These are phyloP conservation scores for Glyphotaelius pellucidus DNA, from an alignment of 2,888 invertebrate genomes.

Conservation along the genomic window DNA sequence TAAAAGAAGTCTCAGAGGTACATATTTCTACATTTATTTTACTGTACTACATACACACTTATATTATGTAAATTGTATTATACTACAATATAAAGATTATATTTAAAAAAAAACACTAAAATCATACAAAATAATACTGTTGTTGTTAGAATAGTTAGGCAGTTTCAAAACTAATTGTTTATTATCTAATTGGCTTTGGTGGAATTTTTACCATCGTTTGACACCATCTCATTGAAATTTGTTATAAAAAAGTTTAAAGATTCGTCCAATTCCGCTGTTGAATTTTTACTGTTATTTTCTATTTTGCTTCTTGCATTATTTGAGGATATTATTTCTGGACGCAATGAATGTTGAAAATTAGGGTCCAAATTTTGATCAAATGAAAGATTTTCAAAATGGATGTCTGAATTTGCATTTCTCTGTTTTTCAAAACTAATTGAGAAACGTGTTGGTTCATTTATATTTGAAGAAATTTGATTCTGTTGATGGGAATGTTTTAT, in stretches of 20 bases:
- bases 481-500: neutral
- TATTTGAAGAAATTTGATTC: too few relatives aligned
- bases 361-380: neutral
- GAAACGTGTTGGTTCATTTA: neutral
- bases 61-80: neutral
- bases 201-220: neutral
- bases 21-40: slow-evolving; percentile 2
- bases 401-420: neutral
- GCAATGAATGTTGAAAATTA: neutral
- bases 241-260: slow-evolving; percentile 4
- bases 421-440: neutral
- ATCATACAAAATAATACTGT: neutral
- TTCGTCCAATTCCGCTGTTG: neutral
- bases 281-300: neutral
- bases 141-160: too few relatives aligned
- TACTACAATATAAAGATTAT: neutral
- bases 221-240: slow-evolving; percentile 3
- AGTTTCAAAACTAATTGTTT: neutral
- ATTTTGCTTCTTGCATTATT: neutral
- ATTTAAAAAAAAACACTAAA: neutral
- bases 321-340: neutral
- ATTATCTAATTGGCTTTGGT: neutral
- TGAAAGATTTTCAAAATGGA: neutral
- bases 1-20: neutral
- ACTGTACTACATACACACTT: neutral